phyloP scores from a whole-genome alignment of 2,797 vertebrate genomes.

The Remorina albescens region DNA sequence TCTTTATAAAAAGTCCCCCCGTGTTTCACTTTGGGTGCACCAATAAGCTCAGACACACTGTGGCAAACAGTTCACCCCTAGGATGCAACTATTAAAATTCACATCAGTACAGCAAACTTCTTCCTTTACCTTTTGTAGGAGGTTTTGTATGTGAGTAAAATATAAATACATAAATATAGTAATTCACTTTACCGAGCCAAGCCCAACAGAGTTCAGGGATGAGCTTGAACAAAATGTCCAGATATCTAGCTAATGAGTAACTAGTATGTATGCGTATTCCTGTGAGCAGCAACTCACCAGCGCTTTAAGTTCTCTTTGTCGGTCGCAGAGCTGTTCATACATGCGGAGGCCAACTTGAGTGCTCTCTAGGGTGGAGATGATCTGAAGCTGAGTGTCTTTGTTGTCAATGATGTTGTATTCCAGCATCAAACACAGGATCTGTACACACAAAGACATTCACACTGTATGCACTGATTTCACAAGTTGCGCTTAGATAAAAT shows the following conservation, averaged over 20 bases:
- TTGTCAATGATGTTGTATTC: slow-evolving; percentile 99
- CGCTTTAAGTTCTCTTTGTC: slow-evolving; percentile 97
- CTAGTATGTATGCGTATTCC: slow-evolving; percentile 7
- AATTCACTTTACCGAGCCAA: not conserved
- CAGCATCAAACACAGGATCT: slow-evolving; percentile 99
- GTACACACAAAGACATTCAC: slow-evolving; percentile 19
- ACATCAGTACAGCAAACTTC: no score
- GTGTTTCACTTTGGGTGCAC: no score
- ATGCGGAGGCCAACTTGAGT: slow-evolving; percentile 95
- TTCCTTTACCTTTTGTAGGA: no score
- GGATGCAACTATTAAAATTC: no score
- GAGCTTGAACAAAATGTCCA: slow-evolving; percentile 20
- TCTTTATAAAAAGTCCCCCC: no score
- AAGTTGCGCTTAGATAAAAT: no score
- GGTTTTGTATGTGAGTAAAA: slow-evolving; percentile 9
- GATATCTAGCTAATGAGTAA: not conserved
- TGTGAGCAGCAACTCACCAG: slow-evolving; percentile 87
- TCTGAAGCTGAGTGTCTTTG: slow-evolving; percentile 98
- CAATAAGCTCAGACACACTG: no score
- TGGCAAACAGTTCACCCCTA: no score
- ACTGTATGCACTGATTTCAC: not conserved
- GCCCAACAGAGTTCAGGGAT: not conserved
- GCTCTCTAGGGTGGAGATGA: slow-evolving; percentile 99
- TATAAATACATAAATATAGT: no score
- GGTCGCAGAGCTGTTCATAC: slow-evolving; percentile 98